phyloP scores from a whole-genome alignment of 2,888 invertebrate genomes.

The Pogonocherus hispidulus region DNA sequence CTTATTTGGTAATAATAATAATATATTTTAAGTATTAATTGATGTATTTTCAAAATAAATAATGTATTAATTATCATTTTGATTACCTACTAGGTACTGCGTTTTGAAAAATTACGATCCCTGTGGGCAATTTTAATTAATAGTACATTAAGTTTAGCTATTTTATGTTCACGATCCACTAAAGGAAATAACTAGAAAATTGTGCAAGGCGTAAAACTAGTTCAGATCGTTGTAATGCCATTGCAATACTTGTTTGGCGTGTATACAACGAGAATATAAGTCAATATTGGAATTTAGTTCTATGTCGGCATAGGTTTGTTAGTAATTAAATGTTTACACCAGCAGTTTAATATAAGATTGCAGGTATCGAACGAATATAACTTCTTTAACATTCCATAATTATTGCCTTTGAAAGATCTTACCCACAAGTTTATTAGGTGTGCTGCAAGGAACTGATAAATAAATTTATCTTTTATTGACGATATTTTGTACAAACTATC shows the following conservation, averaged over 20 bases:
- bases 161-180: slow-evolving; percentile 2
- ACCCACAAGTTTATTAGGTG: no score
- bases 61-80: no score
- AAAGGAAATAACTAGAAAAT: slow-evolving; percentile 17
- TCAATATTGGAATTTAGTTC: neutral
- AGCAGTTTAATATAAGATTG: neutral
- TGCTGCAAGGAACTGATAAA: no score
- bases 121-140: neutral
- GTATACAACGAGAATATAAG: slow-evolving; percentile 7
- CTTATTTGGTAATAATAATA: no score
- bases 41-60: no score
- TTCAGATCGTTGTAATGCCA: slow-evolving; percentile 5
- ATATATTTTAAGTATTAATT: no score
- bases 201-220: slow-evolving; percentile 23
- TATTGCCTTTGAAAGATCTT: neutral
- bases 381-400: neutral
- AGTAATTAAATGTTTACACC: neutral
- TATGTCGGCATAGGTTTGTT: neutral
- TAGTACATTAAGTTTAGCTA: neutral
- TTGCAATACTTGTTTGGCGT: neutral
- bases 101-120: neutral
- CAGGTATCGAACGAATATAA: neutral
- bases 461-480: no score
- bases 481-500: no score
- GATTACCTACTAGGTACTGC: slow-evolving; percentile 1